These are phyloP conservation scores for Drosophila santomea DNA, from an alignment of 1,140 invertebrate genomes.

Conservation along the genomic window DNA sequence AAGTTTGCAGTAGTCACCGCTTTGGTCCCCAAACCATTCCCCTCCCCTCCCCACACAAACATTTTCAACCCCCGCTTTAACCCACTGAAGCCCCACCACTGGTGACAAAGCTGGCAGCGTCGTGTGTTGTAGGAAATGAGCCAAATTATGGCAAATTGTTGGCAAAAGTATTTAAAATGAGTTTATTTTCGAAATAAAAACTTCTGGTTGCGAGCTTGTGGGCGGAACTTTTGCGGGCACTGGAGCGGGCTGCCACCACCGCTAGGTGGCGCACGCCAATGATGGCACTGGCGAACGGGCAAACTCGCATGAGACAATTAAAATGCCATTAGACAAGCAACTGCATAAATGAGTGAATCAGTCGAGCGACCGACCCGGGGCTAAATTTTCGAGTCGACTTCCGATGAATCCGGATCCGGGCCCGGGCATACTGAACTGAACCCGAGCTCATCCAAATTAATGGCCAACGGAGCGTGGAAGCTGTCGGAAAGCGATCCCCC, in stretches of 20 bases:
- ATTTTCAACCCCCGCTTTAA: neutral
- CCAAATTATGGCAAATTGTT: slow-evolving; percentile 83
- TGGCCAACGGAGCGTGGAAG: slow-evolving; percentile 29
- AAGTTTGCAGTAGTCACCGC: slow-evolving; percentile 47
- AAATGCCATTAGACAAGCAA: slow-evolving; percentile 72
- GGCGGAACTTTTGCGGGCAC: slow-evolving; percentile 5
- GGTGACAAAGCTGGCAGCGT: slow-evolving; percentile 70
- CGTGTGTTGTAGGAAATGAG: slow-evolving; percentile 76
- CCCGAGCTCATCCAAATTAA: slow-evolving; percentile 30
- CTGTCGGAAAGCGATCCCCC: slow-evolving; percentile 22
- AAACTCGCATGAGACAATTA: slow-evolving; percentile 64
- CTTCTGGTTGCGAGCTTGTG: slow-evolving; percentile 53
- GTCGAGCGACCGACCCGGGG: slow-evolving; percentile 24
- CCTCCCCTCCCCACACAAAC: too few relatives aligned
- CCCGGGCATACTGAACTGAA: neutral
- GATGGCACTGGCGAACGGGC: slow-evolving; percentile 4
- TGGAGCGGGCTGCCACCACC: neutral
- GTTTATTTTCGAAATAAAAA: slow-evolving; percentile 74
- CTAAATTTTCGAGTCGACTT: slow-evolving; percentile 19
- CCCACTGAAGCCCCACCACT: neutral
- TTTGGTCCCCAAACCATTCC: neutral
- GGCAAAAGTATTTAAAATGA: slow-evolving; percentile 83
- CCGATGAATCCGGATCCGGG: slow-evolving; percentile 1
- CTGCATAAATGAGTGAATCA: slow-evolving; percentile 53
- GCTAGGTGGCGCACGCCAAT: slow-evolving; percentile 26